Conservation (phyloP, 2,113 vertebrate genomes). For the Porphyrio hochstetteri region DNA sequence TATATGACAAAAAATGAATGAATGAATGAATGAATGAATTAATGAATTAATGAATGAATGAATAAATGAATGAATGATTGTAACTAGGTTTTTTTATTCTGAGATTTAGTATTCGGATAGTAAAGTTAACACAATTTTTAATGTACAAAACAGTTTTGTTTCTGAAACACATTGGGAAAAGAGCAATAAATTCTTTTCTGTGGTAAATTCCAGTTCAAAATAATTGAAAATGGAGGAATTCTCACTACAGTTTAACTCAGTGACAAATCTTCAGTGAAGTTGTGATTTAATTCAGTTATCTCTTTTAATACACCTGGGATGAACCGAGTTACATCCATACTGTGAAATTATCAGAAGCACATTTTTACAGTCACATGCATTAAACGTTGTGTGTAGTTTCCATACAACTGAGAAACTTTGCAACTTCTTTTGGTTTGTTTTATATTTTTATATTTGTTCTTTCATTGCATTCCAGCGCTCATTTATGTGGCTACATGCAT, state of each 20-base stretch:
- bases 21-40: not conserved
- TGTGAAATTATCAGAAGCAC: not conserved
- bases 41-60: slow-evolving; percentile 8
- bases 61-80: not conserved
- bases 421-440: not conserved
- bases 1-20: not conserved
- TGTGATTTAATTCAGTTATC: not conserved
- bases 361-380: not conserved
- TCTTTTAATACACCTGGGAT: not conserved
- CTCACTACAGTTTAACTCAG: not conserved
- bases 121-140: not conserved
- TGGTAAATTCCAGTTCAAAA: not conserved
- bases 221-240: not conserved
- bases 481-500: not conserved
- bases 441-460: not conserved
- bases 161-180: not conserved
- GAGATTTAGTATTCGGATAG: not conserved
- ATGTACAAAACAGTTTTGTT: not conserved
- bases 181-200: not conserved
- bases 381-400: not conserved
- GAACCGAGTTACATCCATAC: not conserved
- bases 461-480: not conserved
- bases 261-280: not conserved
- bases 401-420: not conserved
- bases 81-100: not conserved